These are phyloP conservation scores for Cerceris ruficornis DNA, from an alignment of 2,888 invertebrate species.

Conservation along the genomic window DNA sequence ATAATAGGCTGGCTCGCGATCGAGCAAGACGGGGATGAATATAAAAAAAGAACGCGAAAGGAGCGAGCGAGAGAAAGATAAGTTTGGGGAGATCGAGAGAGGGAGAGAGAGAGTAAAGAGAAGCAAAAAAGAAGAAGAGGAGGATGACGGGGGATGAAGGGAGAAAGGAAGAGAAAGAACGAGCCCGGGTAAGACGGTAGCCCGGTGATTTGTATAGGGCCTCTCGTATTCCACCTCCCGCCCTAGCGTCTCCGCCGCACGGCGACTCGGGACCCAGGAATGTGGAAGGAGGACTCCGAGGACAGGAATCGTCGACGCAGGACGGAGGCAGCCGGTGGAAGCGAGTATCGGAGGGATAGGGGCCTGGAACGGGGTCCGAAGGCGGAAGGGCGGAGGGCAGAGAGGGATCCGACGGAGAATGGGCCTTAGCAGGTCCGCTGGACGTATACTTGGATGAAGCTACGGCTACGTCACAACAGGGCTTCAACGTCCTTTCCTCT, in stretches of 20 bases:
- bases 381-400: slow-evolving; percentile 62
- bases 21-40: slow-evolving; percentile 44
- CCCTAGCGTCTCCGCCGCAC: slow-evolving; percentile 67
- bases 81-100: neutral
- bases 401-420: slow-evolving; percentile 70
- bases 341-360: slow-evolving; percentile 28
- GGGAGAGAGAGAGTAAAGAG: slow-evolving; percentile 39
- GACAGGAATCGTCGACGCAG: slow-evolving; percentile 65
- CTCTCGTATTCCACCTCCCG: slow-evolving; percentile 77
- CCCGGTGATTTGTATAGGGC: slow-evolving; percentile 81
- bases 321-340: slow-evolving; percentile 40
- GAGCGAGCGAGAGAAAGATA: slow-evolving; percentile 21
- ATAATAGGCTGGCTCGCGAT: slow-evolving; percentile 60
- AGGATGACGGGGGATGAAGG: slow-evolving; percentile 32
- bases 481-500: slow-evolving; percentile 75
- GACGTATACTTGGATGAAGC: slow-evolving; percentile 79
- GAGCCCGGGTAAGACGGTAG: slow-evolving; percentile 80
- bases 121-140: slow-evolving; percentile 41
- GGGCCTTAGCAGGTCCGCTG: slow-evolving; percentile 81
- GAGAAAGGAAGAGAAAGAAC: slow-evolving; percentile 61
- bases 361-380: slow-evolving; percentile 51
- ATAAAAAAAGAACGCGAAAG: slow-evolving; percentile 40
- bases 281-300: slow-evolving; percentile 70
- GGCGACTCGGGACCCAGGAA: slow-evolving; percentile 71
- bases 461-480: slow-evolving; percentile 72